Conservation (phyloP, 1,140 invertebrate genomes). For the Nasonia vitripennis region DNA sequence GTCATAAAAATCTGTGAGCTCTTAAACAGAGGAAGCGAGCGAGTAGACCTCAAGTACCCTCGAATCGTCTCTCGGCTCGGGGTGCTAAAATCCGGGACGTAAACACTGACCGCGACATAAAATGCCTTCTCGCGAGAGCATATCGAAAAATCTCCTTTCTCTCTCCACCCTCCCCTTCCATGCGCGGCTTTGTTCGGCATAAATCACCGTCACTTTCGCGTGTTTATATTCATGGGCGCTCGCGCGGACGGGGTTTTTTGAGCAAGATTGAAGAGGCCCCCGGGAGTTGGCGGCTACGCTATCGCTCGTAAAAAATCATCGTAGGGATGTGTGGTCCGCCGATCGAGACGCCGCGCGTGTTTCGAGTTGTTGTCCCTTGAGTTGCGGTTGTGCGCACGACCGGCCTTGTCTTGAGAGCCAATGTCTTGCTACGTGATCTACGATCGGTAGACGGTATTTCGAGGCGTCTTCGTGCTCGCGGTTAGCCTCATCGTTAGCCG, state of each 20-base stretch:
- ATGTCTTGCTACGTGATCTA: constrained; percentile 37
- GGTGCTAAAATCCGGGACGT: constrained; percentile 68
- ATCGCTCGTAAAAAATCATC: constrained; percentile 66
- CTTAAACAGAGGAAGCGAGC: constrained; percentile 53
- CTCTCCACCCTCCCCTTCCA: neutral
- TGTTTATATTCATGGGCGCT: constrained; percentile 70
- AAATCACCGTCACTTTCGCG: constrained; percentile 67
- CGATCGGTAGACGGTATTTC: constrained; percentile 41
- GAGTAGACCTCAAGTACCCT: constrained; percentile 59
- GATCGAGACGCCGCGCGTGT: constrained; percentile 50
- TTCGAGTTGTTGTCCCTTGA: constrained; percentile 30
- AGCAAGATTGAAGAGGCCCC: constrained; percentile 69
- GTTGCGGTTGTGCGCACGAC: constrained; percentile 13
- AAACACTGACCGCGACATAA: constrained; percentile 71
- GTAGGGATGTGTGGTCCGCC: constrained; percentile 63
- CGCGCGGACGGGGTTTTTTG: constrained; percentile 51
- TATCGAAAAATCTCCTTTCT: constrained; percentile 59
- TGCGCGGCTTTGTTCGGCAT: constrained; percentile 52
- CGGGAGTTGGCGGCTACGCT: constrained; percentile 55
- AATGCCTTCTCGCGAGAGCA: constrained; percentile 61
- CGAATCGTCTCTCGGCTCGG: constrained; percentile 33
- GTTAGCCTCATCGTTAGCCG: constrained; percentile 52
- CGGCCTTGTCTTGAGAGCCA: constrained; percentile 24
- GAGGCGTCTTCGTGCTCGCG: constrained; percentile 32
- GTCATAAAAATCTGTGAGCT: constrained; percentile 68